A percentile compares a stretch with the other conserved stretches of the same genome.
phyloP scores from a whole-genome alignment of 2,113 vertebrate species.

The Paedocypris sp. region DNA sequence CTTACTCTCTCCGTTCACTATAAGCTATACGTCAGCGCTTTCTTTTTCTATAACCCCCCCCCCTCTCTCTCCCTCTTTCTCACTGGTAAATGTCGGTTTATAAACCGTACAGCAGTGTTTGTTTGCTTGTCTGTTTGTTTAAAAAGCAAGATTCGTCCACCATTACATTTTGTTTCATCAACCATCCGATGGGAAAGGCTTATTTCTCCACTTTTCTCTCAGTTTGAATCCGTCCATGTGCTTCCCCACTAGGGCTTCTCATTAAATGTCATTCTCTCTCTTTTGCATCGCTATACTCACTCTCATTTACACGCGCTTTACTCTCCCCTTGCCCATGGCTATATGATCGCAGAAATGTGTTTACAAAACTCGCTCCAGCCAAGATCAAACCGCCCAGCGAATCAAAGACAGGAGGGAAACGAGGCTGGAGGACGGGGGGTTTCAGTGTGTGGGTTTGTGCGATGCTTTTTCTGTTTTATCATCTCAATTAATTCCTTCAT shows the following conservation, averaged over 20 bases:
- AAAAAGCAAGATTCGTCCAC: constrained; percentile 10
- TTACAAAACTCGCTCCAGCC: constrained; percentile 74
- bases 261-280: constrained; percentile 57
- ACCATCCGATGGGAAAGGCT: constrained; percentile 46
- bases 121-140: constrained; percentile 1
- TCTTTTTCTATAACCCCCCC: constrained; percentile 18
- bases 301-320: constrained; percentile 54
- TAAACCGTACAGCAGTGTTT: constrained; percentile 28
- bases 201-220: constrained; percentile 6
- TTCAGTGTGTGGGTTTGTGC: too few species aligned
- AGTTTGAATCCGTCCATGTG: constrained; percentile 19
- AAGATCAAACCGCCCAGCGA: constrained; percentile 69
- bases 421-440: constrained; percentile 38
- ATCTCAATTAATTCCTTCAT: too few species aligned
- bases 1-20: too few species aligned
- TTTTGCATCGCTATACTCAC: constrained; percentile 16
- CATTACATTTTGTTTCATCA: constrained; percentile 66
- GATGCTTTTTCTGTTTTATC: too few species aligned
- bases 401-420: constrained; percentile 60
- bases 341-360: constrained; percentile 76
- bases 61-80: constrained; percentile 13
- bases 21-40: too few species aligned
- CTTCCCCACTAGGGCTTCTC: constrained; percentile 54
- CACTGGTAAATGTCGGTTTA: constrained; percentile 52
- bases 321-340: constrained; percentile 70